Evolutionary conservation across 2,888 invertebrate species (phyloP).

Genomic region (Uloborus plumipes): DNA sequence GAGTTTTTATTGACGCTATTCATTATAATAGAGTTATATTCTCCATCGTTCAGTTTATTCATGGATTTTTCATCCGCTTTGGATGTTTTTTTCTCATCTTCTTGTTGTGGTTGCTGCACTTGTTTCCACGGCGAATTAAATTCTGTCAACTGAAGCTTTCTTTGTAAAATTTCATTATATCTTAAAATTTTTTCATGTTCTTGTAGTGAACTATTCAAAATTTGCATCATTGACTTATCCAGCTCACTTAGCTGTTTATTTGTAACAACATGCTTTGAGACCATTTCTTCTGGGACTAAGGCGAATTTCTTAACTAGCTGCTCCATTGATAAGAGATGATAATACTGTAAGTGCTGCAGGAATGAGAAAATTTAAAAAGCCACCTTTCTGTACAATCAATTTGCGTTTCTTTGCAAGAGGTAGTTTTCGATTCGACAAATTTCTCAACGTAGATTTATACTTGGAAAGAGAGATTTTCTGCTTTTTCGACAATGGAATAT

Average conservation of each 20-base stretch:
- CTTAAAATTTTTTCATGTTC: slow-evolving; percentile 7
- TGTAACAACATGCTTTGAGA: slow-evolving; percentile 2
- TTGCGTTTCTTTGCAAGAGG: not conserved
- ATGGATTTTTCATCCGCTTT: not conserved
- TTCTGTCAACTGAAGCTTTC: not conserved
- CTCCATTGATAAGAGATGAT: not conserved
- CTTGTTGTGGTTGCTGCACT: not conserved
- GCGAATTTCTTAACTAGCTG: not conserved
- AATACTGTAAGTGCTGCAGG: not conserved
- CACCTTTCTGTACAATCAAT: slow-evolving; percentile 8
- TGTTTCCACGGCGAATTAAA: not conserved
- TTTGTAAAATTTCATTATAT: slow-evolving; percentile 9
- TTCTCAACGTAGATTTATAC: not conserved
- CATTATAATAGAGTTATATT: not conserved
- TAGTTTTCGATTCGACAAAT: not conserved
- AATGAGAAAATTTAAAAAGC: slow-evolving; percentile 1
- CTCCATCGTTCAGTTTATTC: not conserved
- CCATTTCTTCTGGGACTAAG: not conserved
- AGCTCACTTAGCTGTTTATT: not conserved
- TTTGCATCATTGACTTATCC: not conserved
- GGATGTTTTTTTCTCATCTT: not conserved
- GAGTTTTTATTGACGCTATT: not conserved
- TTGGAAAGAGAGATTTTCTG: not conserved
- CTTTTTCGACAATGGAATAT: not conserved
- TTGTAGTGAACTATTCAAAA: not conserved